Evolutionary conservation across 2,797 vertebrate genomes (phyloP).

Genomic region (Halcyon badia): DNA sequence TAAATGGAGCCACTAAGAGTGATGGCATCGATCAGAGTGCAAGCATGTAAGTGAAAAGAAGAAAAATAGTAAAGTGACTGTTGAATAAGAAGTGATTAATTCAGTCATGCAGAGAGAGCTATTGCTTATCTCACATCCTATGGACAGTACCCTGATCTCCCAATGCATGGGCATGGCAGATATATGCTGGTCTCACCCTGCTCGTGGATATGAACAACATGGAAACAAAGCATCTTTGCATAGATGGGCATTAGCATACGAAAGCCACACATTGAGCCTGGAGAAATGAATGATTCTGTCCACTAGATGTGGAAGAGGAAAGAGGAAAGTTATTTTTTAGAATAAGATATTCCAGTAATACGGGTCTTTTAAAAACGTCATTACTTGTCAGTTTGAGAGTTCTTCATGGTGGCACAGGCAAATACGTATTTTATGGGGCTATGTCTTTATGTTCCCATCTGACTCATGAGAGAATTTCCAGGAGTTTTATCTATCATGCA

Average conservation of each 20-base stretch:
- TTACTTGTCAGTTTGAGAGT: background rate
- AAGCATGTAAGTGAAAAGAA: background rate
- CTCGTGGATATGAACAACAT: background rate
- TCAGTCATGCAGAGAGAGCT: background rate
- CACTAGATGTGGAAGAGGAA: background rate
- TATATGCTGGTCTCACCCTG: background rate
- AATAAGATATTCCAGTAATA: background rate
- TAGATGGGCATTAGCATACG: background rate
- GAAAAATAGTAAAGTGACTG: background rate
- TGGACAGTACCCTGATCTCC: background rate
- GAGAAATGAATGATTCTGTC: background rate
- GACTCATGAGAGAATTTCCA: background rate
- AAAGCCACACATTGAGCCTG: background rate
- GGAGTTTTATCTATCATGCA: background rate
- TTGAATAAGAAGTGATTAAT: background rate
- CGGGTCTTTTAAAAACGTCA: background rate
- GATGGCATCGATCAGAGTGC: background rate
- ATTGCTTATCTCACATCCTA: background rate
- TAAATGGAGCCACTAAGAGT: background rate
- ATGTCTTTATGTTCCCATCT: background rate
- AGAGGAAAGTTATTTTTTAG: background rate
- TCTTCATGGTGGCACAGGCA: background rate
- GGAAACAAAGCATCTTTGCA: background rate
- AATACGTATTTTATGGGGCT: background rate
- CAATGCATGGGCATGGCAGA: background rate